phyloP scores from a whole-genome alignment of 2,888 invertebrate species.

The Pristionchus mayeri region DNA sequence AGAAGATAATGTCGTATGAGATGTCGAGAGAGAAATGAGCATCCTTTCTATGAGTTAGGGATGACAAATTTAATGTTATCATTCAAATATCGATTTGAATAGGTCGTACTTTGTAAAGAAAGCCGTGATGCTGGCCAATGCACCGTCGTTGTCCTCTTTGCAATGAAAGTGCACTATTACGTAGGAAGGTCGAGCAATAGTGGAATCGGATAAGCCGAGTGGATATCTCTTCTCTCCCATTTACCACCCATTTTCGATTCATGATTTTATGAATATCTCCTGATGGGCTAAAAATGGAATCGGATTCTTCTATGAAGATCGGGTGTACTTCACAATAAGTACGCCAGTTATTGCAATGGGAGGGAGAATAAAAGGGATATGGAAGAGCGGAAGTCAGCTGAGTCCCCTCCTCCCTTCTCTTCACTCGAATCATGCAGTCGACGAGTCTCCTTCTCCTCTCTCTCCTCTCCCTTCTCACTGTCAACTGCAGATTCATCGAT shows the following conservation, averaged over 20 bases:
- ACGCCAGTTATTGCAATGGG: not conserved
- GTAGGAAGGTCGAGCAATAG: not conserved
- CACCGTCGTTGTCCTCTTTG: too few species aligned
- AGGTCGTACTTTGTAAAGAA: too few species aligned
- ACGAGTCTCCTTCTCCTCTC: not conserved
- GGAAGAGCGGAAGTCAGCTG: not conserved
- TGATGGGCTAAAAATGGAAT: not conserved
- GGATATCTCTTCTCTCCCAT: not conserved
- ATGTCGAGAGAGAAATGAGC: too few species aligned
- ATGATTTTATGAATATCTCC: not conserved
- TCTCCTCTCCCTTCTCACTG: not conserved
- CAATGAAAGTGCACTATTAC: not conserved
- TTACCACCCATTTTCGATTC: not conserved
- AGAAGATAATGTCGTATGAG: too few species aligned
- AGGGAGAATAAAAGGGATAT: conserved; percentile 11
- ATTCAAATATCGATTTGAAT: too few species aligned
- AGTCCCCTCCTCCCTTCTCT: not conserved
- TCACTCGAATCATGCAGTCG: too few species aligned
- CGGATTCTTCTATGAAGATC: conserved; percentile 7
- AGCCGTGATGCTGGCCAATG: too few species aligned
- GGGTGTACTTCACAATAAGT: conserved; percentile 14
- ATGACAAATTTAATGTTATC: too few species aligned
- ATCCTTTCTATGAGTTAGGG: too few species aligned
- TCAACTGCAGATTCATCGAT: not conserved
- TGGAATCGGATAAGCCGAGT: not conserved